Conservation (phyloP, 2,888 invertebrate species). For the Drosophila barbarae region DNA sequence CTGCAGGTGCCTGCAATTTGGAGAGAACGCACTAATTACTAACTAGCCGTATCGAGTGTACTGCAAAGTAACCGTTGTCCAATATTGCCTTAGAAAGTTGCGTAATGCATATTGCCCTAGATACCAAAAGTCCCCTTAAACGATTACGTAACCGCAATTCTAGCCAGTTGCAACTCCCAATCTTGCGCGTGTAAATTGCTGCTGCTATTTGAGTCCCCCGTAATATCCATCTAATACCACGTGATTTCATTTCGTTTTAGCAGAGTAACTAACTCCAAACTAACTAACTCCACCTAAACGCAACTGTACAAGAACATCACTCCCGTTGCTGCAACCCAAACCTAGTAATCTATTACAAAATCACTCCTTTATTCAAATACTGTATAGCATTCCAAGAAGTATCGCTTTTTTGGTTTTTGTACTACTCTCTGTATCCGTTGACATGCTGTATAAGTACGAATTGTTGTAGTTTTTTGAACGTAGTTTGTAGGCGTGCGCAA, state of each 20-base stretch:
- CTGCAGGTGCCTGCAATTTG: slow-evolving; percentile 75
- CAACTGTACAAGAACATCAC: slow-evolving; percentile 45
- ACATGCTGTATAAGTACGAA: slow-evolving; percentile 39
- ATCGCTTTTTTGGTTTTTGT: slow-evolving; percentile 36
- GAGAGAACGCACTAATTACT: slow-evolving; percentile 31
- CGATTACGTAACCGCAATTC: slow-evolving; percentile 61
- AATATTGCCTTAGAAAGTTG: slow-evolving; percentile 62
- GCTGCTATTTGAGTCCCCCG: slow-evolving; percentile 36
- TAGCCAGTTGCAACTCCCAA: slow-evolving; percentile 8
- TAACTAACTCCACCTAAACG: slow-evolving; percentile 32
- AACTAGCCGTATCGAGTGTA: slow-evolving; percentile 34
- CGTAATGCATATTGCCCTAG: slow-evolving; percentile 46
- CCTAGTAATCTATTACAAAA: slow-evolving; percentile 34
- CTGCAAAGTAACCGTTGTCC: slow-evolving; percentile 53
- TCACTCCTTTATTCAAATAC: slow-evolving; percentile 12
- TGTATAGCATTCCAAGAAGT: slow-evolving; percentile 22
- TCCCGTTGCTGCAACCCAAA: slow-evolving; percentile 53
- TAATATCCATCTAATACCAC: slow-evolving; percentile 38
- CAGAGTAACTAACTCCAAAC: slow-evolving; percentile 36
- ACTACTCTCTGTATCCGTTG: slow-evolving; percentile 18
- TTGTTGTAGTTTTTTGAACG: slow-evolving; percentile 53
- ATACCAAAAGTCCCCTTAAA: slow-evolving; percentile 52
- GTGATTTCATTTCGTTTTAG: slow-evolving; percentile 54
- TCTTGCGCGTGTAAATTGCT: slow-evolving; percentile 30
- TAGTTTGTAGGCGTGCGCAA: slow-evolving; percentile 36